These are phyloP conservation scores for Psittacara wagleri DNA, from an alignment of 2,113 vertebrate genomes.

Conservation along the genomic window DNA sequence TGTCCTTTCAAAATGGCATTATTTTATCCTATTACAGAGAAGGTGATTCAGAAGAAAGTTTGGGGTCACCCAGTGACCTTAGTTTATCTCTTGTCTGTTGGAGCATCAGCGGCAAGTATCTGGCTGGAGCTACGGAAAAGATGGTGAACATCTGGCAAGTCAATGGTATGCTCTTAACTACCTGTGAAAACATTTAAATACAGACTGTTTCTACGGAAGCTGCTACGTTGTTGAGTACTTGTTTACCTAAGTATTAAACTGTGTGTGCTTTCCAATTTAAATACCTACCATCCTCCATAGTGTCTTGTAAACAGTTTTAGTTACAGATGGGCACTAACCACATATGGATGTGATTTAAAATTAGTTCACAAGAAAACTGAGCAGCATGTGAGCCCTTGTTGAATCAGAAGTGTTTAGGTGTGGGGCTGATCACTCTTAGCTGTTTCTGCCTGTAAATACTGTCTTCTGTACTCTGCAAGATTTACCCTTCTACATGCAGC, in stretches of 20 bases:
- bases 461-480: not conserved
- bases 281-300: not conserved
- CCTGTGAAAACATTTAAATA: accelerated
- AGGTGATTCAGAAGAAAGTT: constrained; percentile 81
- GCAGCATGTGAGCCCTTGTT: not conserved
- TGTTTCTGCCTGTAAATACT: not conserved
- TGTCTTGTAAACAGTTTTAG: not conserved
- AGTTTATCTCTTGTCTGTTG: constrained; percentile 89
- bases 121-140: constrained; percentile 93
- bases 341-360: not conserved
- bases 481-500: not conserved
- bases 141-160: constrained; percentile 98
- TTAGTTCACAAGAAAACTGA: not conserved
- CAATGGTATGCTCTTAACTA: constrained; percentile 80
- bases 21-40: constrained; percentile 74
- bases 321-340: not conserved
- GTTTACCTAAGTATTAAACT: not conserved
- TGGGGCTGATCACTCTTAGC: not conserved
- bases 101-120: constrained; percentile 93
- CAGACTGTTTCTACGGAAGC: not conserved
- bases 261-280: not conserved
- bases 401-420: not conserved
- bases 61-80: constrained; percentile 90
- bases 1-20: not conserved
- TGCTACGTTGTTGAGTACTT: not conserved